Evolutionary conservation across 37 sponge, comb jelly and placozoan species (phyloP).

Genomic region (Tethya wilhelma): DNA sequence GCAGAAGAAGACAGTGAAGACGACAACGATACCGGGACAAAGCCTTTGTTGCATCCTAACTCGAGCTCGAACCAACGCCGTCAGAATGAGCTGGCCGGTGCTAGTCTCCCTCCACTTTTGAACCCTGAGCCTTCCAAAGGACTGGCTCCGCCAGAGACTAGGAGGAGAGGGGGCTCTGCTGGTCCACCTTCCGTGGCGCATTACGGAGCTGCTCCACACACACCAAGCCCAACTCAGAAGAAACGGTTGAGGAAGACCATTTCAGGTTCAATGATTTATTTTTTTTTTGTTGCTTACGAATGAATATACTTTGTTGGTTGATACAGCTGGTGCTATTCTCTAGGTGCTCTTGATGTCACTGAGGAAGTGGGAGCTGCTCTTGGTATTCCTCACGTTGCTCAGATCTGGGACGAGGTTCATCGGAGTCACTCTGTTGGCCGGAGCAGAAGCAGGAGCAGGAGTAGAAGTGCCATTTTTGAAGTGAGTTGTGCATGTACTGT

Average conservation of each 20-base stretch:
- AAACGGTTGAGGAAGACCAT: conserved; percentile 50
- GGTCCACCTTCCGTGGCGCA: background rate
- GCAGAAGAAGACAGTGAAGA: conserved; percentile 13
- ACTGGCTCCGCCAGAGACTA: background rate
- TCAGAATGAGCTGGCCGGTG: conserved; percentile 12
- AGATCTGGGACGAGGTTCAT: conserved; percentile 53
- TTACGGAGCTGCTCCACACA: background rate
- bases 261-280: conserved; percentile 30
- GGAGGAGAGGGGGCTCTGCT: background rate
- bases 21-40: background rate
- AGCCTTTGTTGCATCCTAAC: background rate
- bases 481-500: background rate
- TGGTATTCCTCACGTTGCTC: conserved; percentile 59
- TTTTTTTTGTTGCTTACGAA: too few relatives aligned
- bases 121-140: background rate
- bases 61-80: background rate
- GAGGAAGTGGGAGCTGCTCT: conserved; percentile 70
- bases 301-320: background rate
- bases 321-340: background rate
- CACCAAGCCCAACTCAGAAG: background rate
- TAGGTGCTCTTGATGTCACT: conserved; percentile 76
- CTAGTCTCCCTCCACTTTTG: background rate
- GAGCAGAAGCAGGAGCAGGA: background rate
- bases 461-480: conserved; percentile 11
- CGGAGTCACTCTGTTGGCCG: conserved; percentile 7